Conservation (phyloP, 2,113 vertebrate species). For the Cynopterus brachyotis region DNA sequence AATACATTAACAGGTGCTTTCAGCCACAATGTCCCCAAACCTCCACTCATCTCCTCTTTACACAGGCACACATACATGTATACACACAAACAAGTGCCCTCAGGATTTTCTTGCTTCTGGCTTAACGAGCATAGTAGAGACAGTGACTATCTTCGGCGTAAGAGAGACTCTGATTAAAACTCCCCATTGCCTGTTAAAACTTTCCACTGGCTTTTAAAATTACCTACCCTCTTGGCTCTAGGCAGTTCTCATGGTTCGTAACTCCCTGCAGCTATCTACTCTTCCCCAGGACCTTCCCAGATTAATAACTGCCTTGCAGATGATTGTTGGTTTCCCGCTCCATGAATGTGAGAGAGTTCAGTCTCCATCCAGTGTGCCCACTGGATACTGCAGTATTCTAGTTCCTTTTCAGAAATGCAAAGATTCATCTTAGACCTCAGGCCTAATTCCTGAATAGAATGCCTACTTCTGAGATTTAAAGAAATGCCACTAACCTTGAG, state of each 20-base stretch:
- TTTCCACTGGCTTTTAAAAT: slow-evolving; percentile 29
- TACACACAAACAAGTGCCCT: neutral
- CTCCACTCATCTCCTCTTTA: neutral
- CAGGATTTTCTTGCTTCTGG: neutral
- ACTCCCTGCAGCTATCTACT: neutral
- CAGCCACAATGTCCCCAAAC: neutral
- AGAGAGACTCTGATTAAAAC: slow-evolving; percentile 7
- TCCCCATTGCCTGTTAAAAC: slow-evolving; percentile 31
- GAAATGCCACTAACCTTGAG: neutral
- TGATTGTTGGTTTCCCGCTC: neutral
- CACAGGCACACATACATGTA: neutral
- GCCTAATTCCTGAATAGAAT: neutral
- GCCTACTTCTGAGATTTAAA: neutral
- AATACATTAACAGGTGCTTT: neutral
- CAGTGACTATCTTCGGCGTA: neutral
- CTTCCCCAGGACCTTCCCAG: neutral
- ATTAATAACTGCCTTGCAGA: slow-evolving; percentile 10
- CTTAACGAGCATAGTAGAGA: neutral
- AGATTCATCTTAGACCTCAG: neutral
- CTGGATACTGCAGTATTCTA: neutral
- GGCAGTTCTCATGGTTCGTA: slow-evolving; percentile 30
- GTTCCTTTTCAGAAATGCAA: neutral
- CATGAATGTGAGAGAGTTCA: neutral
- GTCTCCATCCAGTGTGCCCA: neutral
- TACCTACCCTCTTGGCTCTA: neutral